Percentiles rank a stretch among this genome's conserved stretches.
These are phyloP conservation scores for Trachurus trachurus DNA, from an alignment of 2,797 vertebrate genomes.

Conservation along the genomic window DNA sequence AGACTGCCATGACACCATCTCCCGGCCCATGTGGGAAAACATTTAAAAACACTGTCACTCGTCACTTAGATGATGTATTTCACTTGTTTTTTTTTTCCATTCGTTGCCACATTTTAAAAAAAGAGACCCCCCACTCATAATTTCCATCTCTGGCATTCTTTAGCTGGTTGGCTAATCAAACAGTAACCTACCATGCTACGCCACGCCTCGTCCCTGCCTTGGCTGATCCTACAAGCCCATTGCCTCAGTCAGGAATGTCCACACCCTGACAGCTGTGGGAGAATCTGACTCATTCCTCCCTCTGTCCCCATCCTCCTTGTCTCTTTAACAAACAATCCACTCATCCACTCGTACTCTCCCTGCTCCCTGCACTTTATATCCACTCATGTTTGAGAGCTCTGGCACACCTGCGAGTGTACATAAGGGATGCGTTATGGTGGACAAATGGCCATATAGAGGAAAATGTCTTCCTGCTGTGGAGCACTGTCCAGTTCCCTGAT, in stretches of 20 bases:
- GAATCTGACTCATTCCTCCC: conserved; percentile 70
- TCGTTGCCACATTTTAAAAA: conserved; percentile 25
- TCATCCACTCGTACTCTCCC: conserved; percentile 26
- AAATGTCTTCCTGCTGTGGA: conserved; percentile 17
- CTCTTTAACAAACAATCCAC: conserved; percentile 44
- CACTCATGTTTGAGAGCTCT: conserved; percentile 37
- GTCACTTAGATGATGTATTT: conserved; percentile 2
- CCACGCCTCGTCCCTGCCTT: conserved; percentile 36
- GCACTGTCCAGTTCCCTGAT: conserved; percentile 40
- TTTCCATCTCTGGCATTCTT: conserved; percentile 53
- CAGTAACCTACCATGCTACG: conserved; percentile 28
- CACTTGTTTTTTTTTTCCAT: conserved; percentile 26
- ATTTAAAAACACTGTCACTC: not conserved
- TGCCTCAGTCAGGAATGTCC: conserved; percentile 73
- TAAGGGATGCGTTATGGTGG: conserved; percentile 38
- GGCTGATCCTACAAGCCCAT: conserved; percentile 60
- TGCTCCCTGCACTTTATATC: conserved; percentile 38
- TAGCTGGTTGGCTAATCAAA: conserved; percentile 44
- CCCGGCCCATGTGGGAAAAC: conserved; percentile 17
- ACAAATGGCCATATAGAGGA: conserved; percentile 37
- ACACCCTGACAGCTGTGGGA: conserved; percentile 77
- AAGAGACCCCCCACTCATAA: conserved; percentile 45
- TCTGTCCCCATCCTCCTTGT: conserved; percentile 49
- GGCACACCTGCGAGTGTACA: conserved; percentile 20
- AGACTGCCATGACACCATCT: conserved; percentile 18